These are phyloP conservation scores for Rhagoletis zephyria DNA, from an alignment of 1,140 invertebrate genomes.

Conservation along the genomic window DNA sequence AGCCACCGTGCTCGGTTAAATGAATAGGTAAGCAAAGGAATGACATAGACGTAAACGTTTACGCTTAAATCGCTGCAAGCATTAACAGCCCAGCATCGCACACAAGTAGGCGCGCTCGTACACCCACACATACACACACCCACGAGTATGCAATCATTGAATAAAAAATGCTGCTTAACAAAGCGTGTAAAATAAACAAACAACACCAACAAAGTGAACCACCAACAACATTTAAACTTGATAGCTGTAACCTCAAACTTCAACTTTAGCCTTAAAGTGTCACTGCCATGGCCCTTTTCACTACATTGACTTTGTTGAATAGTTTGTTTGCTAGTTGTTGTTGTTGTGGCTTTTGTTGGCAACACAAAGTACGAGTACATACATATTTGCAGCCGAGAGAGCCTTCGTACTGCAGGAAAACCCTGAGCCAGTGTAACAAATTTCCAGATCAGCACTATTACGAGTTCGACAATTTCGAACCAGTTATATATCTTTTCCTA, in stretches of 20 bases:
- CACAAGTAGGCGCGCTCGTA: neutral
- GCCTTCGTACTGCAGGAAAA: no score
- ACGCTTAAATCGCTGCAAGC: neutral
- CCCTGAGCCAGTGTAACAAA: no score
- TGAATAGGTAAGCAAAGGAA: neutral
- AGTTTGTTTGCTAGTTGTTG: constrained; percentile 55
- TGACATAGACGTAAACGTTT: neutral
- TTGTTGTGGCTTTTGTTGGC: constrained; percentile 41
- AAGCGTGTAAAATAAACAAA: constrained; percentile 2
- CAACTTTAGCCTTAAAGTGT: constrained; percentile 64
- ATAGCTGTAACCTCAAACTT: constrained; percentile 71
- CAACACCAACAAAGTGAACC: neutral
- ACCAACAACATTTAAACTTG: neutral
- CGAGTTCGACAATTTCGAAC: no score
- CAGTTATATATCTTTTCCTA: no score
- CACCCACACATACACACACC: neutral
- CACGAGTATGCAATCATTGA: neutral
- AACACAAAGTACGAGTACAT: constrained; percentile 55
- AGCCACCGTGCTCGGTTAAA: neutral
- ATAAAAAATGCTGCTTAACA: constrained; percentile 13
- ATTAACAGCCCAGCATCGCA: neutral
- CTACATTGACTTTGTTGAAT: constrained; percentile 57
- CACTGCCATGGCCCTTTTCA: constrained; percentile 73
- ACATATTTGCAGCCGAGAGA: neutral
- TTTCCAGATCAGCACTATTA: no score